Base-by-base conservation (phyloP, 1,140 invertebrate species). In the Bombyx mandarina region DNA sequence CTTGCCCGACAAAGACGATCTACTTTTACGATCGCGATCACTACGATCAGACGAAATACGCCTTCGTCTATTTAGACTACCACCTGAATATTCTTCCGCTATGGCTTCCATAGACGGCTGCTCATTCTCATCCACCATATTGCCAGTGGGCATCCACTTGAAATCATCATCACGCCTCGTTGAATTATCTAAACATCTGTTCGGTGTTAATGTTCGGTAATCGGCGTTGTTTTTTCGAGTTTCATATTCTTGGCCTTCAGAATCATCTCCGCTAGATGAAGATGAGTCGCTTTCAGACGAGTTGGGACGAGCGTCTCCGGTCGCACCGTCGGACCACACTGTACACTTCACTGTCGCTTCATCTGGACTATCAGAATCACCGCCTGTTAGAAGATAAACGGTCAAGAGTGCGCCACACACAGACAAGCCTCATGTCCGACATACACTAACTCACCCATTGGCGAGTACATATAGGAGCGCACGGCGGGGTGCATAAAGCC, bases 91-190 rank as follows among this genome's bases (percentile, higher is more conserved):
- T 49, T 79, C 80, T 54, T 87, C 77, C 5, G 65, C 65, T 46
- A 74, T 80, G 6, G 71, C 57, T 18, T 76, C 75, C 60, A 74
- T 60, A 56, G 70, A 53, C 61, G 71, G 60, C 66, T 89, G 69
- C 58, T 73, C 60, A 68, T 72, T 52, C 65, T 88, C 63, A 71
- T 88, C 67, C 62, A 76, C 69, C 65, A 75, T 72, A 45, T 80
- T 75, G 58, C 56, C 77, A 6, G 74, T 75, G 9, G 77, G 82
- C 75, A 91, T 89, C 90, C 90, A 91, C 81, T 88, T 89, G 65
- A 91, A 91, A 72, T 90, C 89, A 65, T 88, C 84, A 66, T 91
- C 89, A 66, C 90, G 89, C 53, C 88, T 77, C 10, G 89, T 90
- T 18, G 90, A 88, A 61, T 79, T 79, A 69, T 89, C 86, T 48